Conservation (phyloP, 1,140 invertebrate genomes). For the Mizuhopecten yessoensis region DNA sequence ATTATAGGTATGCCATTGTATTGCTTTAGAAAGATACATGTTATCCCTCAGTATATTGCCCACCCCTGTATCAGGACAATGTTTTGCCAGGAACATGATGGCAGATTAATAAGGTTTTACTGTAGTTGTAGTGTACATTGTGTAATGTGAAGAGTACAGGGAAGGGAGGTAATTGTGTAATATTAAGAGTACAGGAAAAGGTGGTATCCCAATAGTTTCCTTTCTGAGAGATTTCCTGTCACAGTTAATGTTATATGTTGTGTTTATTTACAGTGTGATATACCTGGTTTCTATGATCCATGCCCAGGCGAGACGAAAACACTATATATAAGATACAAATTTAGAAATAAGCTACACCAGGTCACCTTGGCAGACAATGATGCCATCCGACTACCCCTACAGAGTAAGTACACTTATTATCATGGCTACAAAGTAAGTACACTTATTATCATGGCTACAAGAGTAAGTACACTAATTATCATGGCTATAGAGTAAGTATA, state of each 20-base stretch:
- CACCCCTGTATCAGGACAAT: too few species aligned
- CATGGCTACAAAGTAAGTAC: too few species aligned
- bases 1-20: too few species aligned
- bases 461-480: too few species aligned
- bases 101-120: too few species aligned
- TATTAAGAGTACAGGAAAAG: not conserved
- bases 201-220: not conserved
- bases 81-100: too few species aligned
- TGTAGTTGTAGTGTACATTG: too few species aligned
- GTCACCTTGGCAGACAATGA: conserved; percentile 92
- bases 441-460: not conserved
- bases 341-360: conserved; percentile 90
- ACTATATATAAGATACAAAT: conserved; percentile 93
- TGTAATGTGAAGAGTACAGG: not conserved
- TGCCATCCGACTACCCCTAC: conserved; percentile 89
- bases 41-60: too few species aligned
- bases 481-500: too few species aligned
- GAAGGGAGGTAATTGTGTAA: not conserved
- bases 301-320: conserved; percentile 96
- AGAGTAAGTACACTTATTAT: too few species aligned
- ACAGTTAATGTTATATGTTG: not conserved
- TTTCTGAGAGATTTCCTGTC: not conserved
- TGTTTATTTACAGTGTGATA: conserved; percentile 89
- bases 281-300: conserved; percentile 98
- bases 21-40: too few species aligned